Conservation (phyloP, 2,113 vertebrate genomes). For the Lophochroa leadbeateri region DNA sequence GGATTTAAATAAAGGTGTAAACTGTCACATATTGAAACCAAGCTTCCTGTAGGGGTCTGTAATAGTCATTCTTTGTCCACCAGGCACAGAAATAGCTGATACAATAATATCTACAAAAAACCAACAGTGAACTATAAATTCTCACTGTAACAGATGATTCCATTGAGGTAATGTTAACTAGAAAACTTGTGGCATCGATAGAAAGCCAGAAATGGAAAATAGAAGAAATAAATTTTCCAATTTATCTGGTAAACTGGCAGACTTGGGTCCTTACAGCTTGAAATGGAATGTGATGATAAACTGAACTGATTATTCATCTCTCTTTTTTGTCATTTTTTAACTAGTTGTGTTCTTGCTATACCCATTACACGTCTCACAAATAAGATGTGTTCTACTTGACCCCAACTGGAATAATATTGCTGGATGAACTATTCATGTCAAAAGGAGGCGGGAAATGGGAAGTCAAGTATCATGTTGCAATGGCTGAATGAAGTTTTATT, state of each 20-base stretch:
- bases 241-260: not conserved
- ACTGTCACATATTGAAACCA: not conserved
- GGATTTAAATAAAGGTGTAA: not conserved
- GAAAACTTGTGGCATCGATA: not conserved
- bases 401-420: not conserved
- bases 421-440: not conserved
- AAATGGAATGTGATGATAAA: not conserved
- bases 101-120: not conserved
- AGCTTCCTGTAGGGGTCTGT: not conserved
- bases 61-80: not conserved
- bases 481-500: slow-evolving; percentile 23
- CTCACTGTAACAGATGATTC: not conserved
- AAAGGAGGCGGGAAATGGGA: not conserved
- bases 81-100: not conserved
- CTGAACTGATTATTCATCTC: not conserved
- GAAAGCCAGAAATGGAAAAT: not conserved
- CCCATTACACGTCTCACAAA: not conserved
- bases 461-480: not conserved
- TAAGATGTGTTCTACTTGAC: not conserved
- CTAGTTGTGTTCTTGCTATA: not conserved
- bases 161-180: not conserved
- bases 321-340: not conserved
- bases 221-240: not conserved
- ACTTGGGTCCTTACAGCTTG: not conserved
- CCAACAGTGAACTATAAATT: not conserved